A percentile compares a stretch with the other conserved stretches of the same genome.
phyloP scores from a whole-genome alignment of 2,797 vertebrate species.

The Diglossa cyanea region DNA sequence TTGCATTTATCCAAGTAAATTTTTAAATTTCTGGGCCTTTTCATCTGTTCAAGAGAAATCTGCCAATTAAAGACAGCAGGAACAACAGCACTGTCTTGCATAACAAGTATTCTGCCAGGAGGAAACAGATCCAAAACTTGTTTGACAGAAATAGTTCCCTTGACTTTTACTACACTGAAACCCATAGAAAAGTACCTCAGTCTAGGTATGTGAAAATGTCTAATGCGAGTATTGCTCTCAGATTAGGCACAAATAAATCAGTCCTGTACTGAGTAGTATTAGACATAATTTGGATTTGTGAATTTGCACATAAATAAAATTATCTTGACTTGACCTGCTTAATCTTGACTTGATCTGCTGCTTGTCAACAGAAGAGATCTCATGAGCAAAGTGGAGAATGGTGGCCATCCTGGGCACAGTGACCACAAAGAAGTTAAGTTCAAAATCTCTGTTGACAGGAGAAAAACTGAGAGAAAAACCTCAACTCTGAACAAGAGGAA shows the following conservation, averaged over 20 bases:
- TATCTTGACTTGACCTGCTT: background rate
- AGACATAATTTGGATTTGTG: background rate
- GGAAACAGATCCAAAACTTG: background rate
- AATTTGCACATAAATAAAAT: background rate
- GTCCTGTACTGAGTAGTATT: background rate
- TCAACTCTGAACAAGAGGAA: background rate
- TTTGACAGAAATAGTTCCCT: background rate
- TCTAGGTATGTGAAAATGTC: background rate
- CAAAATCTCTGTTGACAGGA: background rate
- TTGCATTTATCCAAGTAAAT: background rate
- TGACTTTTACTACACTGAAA: background rate
- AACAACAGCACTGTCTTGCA: background rate
- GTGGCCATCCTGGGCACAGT: too few species aligned
- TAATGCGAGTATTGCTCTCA: background rate
- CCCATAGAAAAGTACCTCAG: background rate
- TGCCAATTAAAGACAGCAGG: background rate
- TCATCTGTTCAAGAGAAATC: background rate
- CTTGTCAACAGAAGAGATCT: background rate
- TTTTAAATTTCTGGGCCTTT: background rate
- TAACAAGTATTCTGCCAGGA: background rate
- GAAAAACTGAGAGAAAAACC: background rate
- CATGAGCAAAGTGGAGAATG: background rate
- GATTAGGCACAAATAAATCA: background rate
- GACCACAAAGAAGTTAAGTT: background rate
- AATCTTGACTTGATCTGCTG: background rate